phyloP scores from a whole-genome alignment of 1,140 invertebrate genomes.

The Drosophila busckii region DNA sequence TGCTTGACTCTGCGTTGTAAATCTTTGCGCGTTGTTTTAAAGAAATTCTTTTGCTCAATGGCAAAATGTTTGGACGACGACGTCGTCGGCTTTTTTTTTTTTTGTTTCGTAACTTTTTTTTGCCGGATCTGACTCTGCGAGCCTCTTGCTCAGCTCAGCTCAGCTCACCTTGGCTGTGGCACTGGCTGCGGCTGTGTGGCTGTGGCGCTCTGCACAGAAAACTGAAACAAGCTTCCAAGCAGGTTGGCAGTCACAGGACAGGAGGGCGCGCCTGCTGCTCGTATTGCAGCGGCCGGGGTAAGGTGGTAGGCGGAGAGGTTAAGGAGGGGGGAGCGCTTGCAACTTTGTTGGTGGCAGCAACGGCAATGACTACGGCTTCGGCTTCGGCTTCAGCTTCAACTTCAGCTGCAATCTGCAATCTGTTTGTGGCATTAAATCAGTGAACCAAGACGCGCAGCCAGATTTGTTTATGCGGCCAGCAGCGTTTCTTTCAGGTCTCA shows the following conservation, averaged over 20 bases:
- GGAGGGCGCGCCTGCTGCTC: conserved; percentile 27
- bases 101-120: conserved; percentile 7
- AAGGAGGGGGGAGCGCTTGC: not conserved
- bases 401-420: conserved; percentile 63
- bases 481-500: not conserved
- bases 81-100: conserved; percentile 11
- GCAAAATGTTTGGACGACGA: conserved; percentile 39
- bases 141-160: not conserved
- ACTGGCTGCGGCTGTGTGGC: conserved; percentile 31
- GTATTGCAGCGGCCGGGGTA: conserved; percentile 19
- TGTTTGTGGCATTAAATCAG: conserved; percentile 76
- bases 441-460: conserved; percentile 71
- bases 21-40: conserved; percentile 41
- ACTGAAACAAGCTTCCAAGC: conserved; percentile 66
- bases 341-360: conserved; percentile 14
- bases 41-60: conserved; percentile 50
- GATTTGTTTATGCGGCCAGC: conserved; percentile 66
- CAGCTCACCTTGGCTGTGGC: conserved; percentile 6
- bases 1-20: conserved; percentile 36
- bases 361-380: conserved; percentile 16
- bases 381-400: conserved; percentile 28
- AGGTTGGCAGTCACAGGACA: conserved; percentile 31
- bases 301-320: not conserved
- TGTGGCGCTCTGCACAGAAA: conserved; percentile 55
- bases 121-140: conserved; percentile 28